These are phyloP conservation scores for Mungos mungo DNA, from an alignment of 2,113 vertebrate genomes.

Conservation along the genomic window DNA sequence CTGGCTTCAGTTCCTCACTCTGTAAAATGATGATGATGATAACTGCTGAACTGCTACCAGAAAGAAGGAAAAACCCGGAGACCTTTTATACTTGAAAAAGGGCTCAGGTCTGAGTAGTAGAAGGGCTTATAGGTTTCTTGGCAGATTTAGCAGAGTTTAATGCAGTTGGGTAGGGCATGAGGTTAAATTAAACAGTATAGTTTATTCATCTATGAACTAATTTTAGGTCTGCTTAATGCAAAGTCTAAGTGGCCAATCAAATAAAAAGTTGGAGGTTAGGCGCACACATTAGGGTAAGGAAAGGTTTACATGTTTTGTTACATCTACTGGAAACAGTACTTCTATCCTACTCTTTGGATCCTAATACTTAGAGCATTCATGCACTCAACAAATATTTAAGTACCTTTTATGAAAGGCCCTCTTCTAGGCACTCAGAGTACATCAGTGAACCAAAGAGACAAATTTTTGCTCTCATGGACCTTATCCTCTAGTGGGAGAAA, in stretches of 20 bases:
- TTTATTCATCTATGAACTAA: neutral
- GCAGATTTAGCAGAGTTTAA: conserved; percentile 17
- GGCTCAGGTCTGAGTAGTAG: neutral
- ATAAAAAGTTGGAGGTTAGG: neutral
- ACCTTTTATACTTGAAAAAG: neutral
- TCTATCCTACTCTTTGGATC: neutral
- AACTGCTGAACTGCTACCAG: neutral
- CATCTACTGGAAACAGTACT: neutral
- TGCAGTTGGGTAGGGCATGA: neutral
- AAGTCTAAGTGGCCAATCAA: neutral
- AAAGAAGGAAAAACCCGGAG: neutral
- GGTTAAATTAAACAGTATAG: neutral
- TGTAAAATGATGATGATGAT: neutral
- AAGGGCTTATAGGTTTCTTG: neutral
- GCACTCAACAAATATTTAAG: neutral
- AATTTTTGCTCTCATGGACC: neutral
- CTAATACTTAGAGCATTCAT: neutral
- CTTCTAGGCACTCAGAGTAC: neutral
- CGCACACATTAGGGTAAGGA: neutral
- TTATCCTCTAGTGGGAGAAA: neutral
- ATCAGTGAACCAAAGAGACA: neutral
- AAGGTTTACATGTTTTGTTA: neutral
- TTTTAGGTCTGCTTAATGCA: conserved; percentile 24
- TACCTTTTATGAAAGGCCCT: neutral
- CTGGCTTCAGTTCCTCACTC: neutral